Evolutionary conservation across 2,797 vertebrate species (phyloP), one percentile per base, ranked within the genome.

Genomic region (Clamator glandarius): DNA sequence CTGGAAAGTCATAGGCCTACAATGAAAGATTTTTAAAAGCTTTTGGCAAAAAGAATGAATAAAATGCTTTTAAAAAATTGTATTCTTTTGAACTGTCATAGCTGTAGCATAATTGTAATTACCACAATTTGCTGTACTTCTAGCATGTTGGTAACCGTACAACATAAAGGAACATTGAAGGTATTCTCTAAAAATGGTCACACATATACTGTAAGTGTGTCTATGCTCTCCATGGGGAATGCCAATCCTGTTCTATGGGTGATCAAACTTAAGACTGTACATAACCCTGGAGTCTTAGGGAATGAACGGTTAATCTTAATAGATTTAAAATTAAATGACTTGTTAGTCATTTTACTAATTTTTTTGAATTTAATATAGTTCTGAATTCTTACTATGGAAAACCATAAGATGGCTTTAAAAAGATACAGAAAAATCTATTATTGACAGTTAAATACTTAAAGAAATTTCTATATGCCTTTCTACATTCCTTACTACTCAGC

Each of bases 31-130:
- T 84, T 88, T 76, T 76, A 36, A 81, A 92, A 88, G 63, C 48
- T 84, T 87, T 90, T 83, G 42, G 17, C 8, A 64, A 81, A 84
- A 79, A 6, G 16, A 14, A 23, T 73, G 18, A 84, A 93, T 59
- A 73, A 90, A 93, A 78, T 44, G n/a, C 5, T 90, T 86, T 91
- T 86, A 55, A 91, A 84, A 93, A 88, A 73, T 69, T 81, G 19
- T 81, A 31, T 86, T 92, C 25, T 20, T 90, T 93, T 93, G 63
- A 74, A 10, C 64, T 76, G 57, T 86, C 82, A 83, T 61, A 67
- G 61, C 8, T 77, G 52, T 41, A 92, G 39, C 44, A 50, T 36
- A 79, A 66, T 25, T 66, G 59, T 79, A 91, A 88, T 84, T 84
- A 36, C 24, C 75, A 86, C 69, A 74, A 91, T 86, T 84, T 84